Conservation (phyloP, 2,888 invertebrate genomes). For the Crossocerus cetratus region DNA sequence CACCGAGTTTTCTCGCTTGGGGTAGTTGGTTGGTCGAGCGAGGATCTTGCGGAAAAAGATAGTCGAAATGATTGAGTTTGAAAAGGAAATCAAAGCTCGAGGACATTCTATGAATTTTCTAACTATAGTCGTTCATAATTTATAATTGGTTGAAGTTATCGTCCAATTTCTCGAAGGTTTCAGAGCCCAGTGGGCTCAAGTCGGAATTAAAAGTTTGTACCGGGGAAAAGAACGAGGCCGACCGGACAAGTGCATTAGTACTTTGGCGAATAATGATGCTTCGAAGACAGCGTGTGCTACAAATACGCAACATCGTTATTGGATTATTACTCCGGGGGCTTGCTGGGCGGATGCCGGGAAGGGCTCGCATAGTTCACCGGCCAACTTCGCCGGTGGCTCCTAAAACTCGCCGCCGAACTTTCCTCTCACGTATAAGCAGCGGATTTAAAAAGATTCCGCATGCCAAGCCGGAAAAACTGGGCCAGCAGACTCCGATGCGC, state of each 20-base stretch:
- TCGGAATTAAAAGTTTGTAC: too few species aligned
- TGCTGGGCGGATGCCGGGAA: not conserved
- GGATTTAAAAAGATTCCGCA: conserved; percentile 1
- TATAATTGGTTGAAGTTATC: too few species aligned
- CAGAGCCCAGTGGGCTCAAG: too few species aligned
- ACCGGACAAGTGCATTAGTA: too few species aligned
- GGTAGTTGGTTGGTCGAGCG: too few species aligned
- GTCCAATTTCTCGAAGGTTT: too few species aligned
- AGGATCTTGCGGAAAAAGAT: too few species aligned
- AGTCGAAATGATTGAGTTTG: too few species aligned
- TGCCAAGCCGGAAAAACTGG: not conserved
- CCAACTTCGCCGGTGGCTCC: not conserved
- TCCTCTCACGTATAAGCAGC: conserved; percentile 1
- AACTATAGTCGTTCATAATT: too few species aligned
- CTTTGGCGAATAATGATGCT: not conserved
- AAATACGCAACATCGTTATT: not conserved
- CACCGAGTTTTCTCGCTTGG: not conserved
- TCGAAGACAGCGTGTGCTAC: not conserved
- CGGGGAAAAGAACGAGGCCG: too few species aligned
- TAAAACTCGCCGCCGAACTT: not conserved
- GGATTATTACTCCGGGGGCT: not conserved
- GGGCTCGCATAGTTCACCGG: not conserved
- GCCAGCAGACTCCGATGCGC: not conserved
- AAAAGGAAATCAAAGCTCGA: too few species aligned
- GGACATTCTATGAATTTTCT: too few species aligned